phyloP scores from a whole-genome alignment of 2,888 invertebrate species.

The Melinaea marsaeus region DNA sequence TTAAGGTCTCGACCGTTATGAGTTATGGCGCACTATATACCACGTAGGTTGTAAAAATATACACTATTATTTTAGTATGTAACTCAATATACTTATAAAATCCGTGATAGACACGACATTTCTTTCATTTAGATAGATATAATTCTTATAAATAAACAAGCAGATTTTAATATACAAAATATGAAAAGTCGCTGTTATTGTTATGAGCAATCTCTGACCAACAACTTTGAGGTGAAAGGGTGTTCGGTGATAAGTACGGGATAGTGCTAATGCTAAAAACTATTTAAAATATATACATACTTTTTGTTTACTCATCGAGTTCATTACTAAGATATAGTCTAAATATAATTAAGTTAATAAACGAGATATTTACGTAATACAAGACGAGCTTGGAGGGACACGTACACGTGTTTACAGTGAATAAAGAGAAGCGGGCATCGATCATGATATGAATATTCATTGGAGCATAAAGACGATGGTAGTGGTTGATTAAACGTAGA shows the following conservation, averaged over 20 bases:
- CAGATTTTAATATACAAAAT: too few relatives aligned
- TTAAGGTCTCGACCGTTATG: background rate
- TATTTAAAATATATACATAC: too few relatives aligned
- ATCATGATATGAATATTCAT: constrained; percentile 70
- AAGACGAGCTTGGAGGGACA: constrained; percentile 57
- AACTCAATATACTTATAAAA: background rate
- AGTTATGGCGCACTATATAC: background rate
- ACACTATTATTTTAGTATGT: background rate
- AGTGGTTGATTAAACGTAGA: constrained; percentile 14
- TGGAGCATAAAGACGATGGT: constrained; percentile 32
- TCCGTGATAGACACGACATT: background rate
- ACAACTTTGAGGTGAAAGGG: too few relatives aligned
- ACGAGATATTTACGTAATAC: constrained; percentile 54
- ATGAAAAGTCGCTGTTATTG: too few relatives aligned
- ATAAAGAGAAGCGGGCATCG: constrained; percentile 60
- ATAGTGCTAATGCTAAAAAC: too few relatives aligned
- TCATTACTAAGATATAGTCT: background rate
- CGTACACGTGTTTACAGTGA: constrained; percentile 67
- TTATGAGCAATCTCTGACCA: too few relatives aligned
- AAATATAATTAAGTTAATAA: constrained; percentile 16
- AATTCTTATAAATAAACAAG: too few relatives aligned
- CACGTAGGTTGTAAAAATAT: background rate
- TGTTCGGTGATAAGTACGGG: too few relatives aligned
- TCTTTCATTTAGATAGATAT: too few relatives aligned
- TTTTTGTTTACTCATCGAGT: background rate